Conservation (phyloP, 2,888 invertebrate genomes). For the Clistopyga incitator region DNA sequence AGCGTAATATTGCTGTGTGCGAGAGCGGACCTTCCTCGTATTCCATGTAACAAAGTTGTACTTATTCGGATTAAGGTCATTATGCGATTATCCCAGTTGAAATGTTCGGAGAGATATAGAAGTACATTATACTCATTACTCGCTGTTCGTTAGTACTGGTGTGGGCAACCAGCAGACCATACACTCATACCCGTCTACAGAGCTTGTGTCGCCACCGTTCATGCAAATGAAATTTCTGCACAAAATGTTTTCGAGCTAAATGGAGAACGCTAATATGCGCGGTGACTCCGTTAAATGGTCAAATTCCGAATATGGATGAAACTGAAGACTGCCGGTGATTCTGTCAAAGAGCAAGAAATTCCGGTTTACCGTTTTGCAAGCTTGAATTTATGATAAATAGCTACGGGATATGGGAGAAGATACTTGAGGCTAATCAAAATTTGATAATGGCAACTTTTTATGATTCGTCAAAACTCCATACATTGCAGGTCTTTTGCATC, state of each 20-base stretch:
- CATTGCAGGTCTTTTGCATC: too few species aligned
- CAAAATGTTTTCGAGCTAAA: not conserved
- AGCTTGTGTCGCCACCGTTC: not conserved
- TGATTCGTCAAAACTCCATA: too few species aligned
- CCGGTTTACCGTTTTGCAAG: too few species aligned
- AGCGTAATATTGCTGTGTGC: slow-evolving; percentile 48
- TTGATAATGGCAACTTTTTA: too few species aligned
- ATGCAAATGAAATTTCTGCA: not conserved
- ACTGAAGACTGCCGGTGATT: not conserved
- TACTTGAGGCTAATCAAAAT: too few species aligned
- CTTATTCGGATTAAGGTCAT: slow-evolving; percentile 74
- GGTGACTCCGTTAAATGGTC: too few species aligned
- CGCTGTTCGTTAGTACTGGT: slow-evolving; percentile 34
- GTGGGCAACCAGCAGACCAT: slow-evolving; percentile 36
- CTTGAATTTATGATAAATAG: too few species aligned
- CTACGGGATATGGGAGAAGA: too few species aligned
- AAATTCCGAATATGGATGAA: too few species aligned
- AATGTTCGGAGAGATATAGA: slow-evolving; percentile 23
- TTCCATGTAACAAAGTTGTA: slow-evolving; percentile 70
- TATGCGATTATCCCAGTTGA: slow-evolving; percentile 59
- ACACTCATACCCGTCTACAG: too few species aligned
- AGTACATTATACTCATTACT: slow-evolving; percentile 18
- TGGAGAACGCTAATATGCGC: not conserved
- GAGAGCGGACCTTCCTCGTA: slow-evolving; percentile 1
- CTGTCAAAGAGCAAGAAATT: too few species aligned